These are phyloP conservation scores for Odocoileus hemionus DNA, from an alignment of 2,113 vertebrate species.

Conservation along the genomic window DNA sequence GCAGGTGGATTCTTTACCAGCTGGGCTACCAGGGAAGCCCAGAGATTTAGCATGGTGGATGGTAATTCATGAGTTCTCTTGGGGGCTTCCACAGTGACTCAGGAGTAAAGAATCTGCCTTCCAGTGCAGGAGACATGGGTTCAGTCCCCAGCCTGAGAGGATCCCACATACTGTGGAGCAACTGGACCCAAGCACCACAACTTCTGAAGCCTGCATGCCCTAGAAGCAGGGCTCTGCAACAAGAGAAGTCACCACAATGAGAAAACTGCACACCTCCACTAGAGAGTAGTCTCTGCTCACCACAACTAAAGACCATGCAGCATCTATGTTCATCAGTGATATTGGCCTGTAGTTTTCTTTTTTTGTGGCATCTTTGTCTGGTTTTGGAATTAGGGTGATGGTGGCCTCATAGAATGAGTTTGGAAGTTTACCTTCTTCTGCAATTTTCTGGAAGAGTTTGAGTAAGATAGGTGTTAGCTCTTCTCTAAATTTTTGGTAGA, in stretches of 20 bases:
- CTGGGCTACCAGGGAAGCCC: not conserved
- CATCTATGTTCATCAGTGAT: too few species aligned
- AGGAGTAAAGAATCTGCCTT: not conserved
- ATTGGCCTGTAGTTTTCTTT: too few species aligned
- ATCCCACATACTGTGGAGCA: not conserved
- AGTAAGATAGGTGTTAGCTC: too few species aligned
- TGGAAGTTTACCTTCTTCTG: too few species aligned
- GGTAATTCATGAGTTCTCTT: not conserved
- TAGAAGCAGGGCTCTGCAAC: not conserved
- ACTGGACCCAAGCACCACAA: not conserved
- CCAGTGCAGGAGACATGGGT: not conserved
- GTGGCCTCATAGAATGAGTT: too few species aligned
- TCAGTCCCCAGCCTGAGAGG: not conserved
- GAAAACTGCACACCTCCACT: not conserved
- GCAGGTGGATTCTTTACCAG: not conserved
- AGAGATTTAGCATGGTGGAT: not conserved
- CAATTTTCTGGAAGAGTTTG: too few species aligned
- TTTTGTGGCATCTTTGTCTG: too few species aligned
- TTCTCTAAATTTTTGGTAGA: too few species aligned
- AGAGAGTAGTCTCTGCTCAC: not conserved
- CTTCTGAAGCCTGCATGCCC: not conserved
- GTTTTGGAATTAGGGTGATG: too few species aligned
- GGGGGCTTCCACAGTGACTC: not conserved
- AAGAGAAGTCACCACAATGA: not conserved
- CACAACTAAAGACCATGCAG: not conserved